These are phyloP conservation scores for Bembecia ichneumoniformis DNA, from an alignment of 2,888 invertebrate genomes.

Conservation along the genomic window DNA sequence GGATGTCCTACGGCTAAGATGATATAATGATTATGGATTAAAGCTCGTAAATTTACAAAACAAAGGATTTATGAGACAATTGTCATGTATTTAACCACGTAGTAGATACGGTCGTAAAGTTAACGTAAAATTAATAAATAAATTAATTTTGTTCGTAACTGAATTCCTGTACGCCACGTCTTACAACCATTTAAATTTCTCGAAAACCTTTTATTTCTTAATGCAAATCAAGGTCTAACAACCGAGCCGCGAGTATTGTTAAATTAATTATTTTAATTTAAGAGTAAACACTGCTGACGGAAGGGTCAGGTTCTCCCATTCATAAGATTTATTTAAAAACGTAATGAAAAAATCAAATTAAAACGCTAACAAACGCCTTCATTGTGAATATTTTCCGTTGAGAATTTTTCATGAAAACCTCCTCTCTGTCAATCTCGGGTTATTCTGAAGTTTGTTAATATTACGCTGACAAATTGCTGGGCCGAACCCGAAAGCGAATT, in stretches of 20 bases:
- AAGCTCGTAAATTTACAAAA: too few species aligned
- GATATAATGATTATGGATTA: too few species aligned
- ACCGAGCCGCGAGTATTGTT: neutral
- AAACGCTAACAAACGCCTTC: constrained; percentile 16
- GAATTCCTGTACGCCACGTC: too few species aligned
- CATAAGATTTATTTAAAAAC: neutral
- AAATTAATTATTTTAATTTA: constrained; percentile 10
- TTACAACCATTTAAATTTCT: too few species aligned
- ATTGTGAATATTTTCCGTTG: constrained; percentile 22
- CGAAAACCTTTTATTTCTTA: neutral
- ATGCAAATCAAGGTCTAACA: neutral
- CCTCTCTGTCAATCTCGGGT: constrained; percentile 23
- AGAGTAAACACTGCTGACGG: constrained; percentile 1
- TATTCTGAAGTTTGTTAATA: constrained; percentile 19
- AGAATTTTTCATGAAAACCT: constrained; percentile 21
- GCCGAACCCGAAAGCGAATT: constrained; percentile 14
- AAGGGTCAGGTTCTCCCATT: neutral
- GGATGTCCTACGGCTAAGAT: too few species aligned
- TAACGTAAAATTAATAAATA: too few species aligned
- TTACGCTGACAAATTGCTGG: constrained; percentile 28
- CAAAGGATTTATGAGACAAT: too few species aligned
- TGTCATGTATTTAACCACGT: too few species aligned
- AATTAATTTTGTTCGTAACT: too few species aligned
- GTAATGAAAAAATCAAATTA: constrained; percentile 8
- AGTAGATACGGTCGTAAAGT: too few species aligned